Evolutionary conservation across 2,797 vertebrate species (phyloP).

Genomic region (Acanthornis magna): DNA sequence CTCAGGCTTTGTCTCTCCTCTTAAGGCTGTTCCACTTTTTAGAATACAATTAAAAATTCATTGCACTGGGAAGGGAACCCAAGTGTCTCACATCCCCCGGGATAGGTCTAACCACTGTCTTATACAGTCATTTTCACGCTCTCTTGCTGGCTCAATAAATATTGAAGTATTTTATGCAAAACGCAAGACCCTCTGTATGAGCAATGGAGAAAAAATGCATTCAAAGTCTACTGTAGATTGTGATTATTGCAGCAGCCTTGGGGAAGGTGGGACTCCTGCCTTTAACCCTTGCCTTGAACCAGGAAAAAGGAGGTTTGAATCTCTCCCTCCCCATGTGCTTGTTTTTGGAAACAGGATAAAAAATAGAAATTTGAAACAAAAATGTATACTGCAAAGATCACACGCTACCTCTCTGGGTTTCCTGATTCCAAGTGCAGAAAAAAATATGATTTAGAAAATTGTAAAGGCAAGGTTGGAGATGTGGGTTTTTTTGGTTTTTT

Average conservation of each 20-base stretch:
- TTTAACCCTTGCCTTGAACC: neutral
- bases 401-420: neutral
- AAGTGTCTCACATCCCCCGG: constrained; percentile 20
- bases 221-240: neutral
- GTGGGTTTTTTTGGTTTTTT: neutral
- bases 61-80: constrained; percentile 4
- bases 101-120: neutral
- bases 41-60: constrained; percentile 58
- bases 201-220: neutral
- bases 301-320: neutral
- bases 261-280: neutral
- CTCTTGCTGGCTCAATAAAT: constrained; percentile 3
- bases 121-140: neutral
- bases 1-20: constrained; percentile 14
- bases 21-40: constrained; percentile 40
- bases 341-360: neutral
- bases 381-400: neutral
- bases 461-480: accelerated
- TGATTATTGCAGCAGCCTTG: neutral
- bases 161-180: constrained; percentile 51
- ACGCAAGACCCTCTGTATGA: neutral
- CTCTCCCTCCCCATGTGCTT: neutral
- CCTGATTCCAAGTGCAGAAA: neutral
- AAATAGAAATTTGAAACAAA: neutral
- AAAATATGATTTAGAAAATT: neutral